Conservation (phyloP, 2,888 invertebrate genomes). For the Altica lythri region DNA sequence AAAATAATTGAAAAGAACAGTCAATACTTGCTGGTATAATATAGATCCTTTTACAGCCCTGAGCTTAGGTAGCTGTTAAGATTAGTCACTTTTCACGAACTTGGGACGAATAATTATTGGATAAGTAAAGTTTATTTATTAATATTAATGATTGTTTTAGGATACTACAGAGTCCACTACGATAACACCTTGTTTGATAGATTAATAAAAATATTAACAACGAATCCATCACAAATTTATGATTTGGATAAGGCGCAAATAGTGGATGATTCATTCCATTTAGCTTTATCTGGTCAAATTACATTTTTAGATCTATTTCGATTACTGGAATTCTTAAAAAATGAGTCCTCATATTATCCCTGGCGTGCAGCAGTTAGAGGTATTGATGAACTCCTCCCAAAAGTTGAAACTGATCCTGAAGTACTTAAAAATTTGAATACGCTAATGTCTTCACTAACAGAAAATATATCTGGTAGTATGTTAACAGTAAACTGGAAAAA, state of each 20-base stretch:
- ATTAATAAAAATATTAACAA: slow-evolving; percentile 57
- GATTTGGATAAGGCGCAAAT: slow-evolving; percentile 76
- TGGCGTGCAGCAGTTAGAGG: slow-evolving; percentile 71
- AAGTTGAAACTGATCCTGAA: slow-evolving; percentile 25
- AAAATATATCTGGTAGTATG: slow-evolving; percentile 21
- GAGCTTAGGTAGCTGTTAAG: no score
- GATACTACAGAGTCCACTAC: slow-evolving; percentile 71
- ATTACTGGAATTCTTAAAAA: slow-evolving; percentile 69
- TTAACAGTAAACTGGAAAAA: slow-evolving; percentile 23
- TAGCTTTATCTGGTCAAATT: slow-evolving; percentile 68
- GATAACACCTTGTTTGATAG: slow-evolving; percentile 63
- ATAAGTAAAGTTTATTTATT: not conserved
- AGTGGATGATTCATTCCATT: slow-evolving; percentile 78
- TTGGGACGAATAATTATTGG: not conserved
- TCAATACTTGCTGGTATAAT: no score
- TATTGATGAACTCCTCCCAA: slow-evolving; percentile 48
- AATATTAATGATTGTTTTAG: slow-evolving; percentile 51
- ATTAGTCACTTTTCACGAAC: no score
- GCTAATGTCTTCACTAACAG: slow-evolving; percentile 24
- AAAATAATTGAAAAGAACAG: no score
- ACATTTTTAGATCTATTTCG: slow-evolving; percentile 66
- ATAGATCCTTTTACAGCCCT: no score
- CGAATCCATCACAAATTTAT: slow-evolving; percentile 60
- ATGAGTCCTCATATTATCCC: slow-evolving; percentile 73
- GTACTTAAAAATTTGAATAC: not conserved